Percentiles rank a stretch among this genome's conserved stretches.
Evolutionary conservation across 2,797 vertebrate species (phyloP).

Genomic region (Falco naumanni): DNA sequence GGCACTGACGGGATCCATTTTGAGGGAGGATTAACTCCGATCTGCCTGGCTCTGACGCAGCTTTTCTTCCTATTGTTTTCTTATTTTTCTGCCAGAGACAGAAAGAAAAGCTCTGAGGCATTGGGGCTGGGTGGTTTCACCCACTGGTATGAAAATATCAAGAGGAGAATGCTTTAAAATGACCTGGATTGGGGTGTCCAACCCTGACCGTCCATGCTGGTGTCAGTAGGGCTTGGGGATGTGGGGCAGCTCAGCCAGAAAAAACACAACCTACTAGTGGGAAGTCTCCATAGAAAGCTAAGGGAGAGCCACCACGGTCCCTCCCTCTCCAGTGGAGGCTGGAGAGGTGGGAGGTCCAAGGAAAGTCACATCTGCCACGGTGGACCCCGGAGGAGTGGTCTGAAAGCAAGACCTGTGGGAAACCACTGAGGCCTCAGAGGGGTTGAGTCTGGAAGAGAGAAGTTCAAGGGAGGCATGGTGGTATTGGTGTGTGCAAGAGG

Average conservation of each 20-base stretch:
- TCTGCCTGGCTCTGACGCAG: constrained; percentile 44
- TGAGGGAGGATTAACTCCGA: not conserved
- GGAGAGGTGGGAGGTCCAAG: not conserved
- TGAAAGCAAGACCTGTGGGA: not conserved
- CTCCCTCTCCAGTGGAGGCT: accelerated
- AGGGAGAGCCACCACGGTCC: accelerated
- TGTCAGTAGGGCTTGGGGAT: not conserved
- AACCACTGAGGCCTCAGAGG: accelerated
- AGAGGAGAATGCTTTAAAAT: not conserved
- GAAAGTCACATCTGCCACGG: not conserved
- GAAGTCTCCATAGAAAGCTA: accelerated
- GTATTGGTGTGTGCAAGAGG: not conserved
- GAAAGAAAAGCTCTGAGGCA: not conserved
- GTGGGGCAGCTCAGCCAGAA: not conserved
- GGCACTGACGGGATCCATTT: constrained; percentile 9
- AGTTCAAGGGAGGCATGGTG: not conserved
- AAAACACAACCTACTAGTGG: not conserved
- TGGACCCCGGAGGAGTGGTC: accelerated
- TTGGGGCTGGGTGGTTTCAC: not conserved
- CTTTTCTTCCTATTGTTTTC: not conserved
- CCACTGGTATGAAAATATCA: not conserved
- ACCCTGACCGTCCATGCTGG: accelerated
- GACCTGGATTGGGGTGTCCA: not conserved
- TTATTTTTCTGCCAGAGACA: not conserved
- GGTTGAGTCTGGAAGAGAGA: not conserved